Conservation (phyloP, 2,113 vertebrate species). For the Anhinga anhinga region DNA sequence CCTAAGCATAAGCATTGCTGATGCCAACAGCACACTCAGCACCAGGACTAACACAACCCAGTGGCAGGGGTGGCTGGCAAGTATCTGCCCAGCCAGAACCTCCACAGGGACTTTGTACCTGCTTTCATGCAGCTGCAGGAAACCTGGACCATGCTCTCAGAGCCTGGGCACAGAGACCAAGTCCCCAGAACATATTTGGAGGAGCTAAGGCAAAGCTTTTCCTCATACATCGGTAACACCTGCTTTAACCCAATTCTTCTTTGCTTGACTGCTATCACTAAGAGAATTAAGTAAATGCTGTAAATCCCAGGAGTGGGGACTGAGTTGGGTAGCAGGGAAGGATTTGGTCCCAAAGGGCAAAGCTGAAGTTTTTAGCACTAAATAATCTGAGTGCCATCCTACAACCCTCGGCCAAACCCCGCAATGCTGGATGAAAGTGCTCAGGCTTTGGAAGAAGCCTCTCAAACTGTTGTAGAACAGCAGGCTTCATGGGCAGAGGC, state of each 20-base stretch:
- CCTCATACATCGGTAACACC: rapidly evolving
- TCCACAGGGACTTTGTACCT: not conserved
- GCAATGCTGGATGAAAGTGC: not conserved
- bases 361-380: not conserved
- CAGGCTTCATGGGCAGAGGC: rapidly evolving
- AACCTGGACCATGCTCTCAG: not conserved
- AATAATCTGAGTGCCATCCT: not conserved
- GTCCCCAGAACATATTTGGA: rapidly evolving
- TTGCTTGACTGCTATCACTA: not conserved
- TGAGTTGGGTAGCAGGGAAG: not conserved
- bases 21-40: not conserved
- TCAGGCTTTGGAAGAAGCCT: not conserved
- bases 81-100: not conserved
- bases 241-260: not conserved
- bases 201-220: not conserved
- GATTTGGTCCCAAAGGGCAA: not conserved
- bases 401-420: not conserved
- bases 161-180: not conserved
- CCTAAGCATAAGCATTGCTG: rapidly evolving
- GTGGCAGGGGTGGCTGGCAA: not conserved
- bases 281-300: not conserved
- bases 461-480: not conserved
- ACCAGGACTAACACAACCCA: not conserved
- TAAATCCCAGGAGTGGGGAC: no score
- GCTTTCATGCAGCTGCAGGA: not conserved